Conservation (phyloP, 2,113 vertebrate species). For the Scopus umbretta region DNA sequence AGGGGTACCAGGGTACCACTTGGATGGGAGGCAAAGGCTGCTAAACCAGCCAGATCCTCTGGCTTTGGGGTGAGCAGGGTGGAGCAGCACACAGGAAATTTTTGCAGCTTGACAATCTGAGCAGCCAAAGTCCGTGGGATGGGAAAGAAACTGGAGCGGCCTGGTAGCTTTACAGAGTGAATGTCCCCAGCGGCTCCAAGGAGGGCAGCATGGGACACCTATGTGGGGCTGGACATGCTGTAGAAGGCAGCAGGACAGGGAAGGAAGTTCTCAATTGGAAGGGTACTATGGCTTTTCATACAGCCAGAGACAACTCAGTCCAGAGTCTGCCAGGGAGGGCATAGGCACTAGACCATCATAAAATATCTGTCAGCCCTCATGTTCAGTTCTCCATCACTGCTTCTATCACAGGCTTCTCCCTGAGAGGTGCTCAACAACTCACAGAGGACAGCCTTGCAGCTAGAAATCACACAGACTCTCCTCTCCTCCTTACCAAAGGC, state of each 20-base stretch:
- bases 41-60: not conserved
- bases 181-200: not conserved
- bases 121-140: not conserved
- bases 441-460: not conserved
- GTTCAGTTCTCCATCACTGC: not conserved
- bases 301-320: not conserved
- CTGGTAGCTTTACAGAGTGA: not conserved
- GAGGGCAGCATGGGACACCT: not conserved
- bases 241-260: not conserved
- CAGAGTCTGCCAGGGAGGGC: not conserved
- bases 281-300: not conserved
- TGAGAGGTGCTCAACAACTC: not conserved
- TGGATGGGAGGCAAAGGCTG: not conserved
- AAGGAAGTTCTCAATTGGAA: not conserved
- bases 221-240: accelerated
- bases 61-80: not conserved
- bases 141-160: not conserved
- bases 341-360: not conserved
- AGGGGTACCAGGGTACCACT: not conserved
- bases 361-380: not conserved
- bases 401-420: not conserved
- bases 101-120: not conserved
- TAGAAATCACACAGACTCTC: not conserved
- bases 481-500: not conserved
- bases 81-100: not conserved